These are phyloP conservation scores for Euplexia lucipara DNA, from an alignment of 2,888 invertebrate species.

Conservation along the genomic window DNA sequence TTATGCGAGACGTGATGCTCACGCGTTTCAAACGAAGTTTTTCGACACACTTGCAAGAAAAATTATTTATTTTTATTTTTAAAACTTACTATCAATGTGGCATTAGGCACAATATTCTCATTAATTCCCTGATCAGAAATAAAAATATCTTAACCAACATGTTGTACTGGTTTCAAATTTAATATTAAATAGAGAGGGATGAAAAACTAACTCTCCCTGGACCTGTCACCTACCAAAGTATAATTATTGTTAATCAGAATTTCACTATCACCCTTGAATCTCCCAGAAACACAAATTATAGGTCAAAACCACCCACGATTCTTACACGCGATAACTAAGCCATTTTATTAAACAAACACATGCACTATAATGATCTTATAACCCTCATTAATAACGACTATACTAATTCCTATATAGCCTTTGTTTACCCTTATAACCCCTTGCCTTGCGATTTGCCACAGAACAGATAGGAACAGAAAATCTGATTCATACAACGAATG, in stretches of 20 bases:
- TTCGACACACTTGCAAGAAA: not conserved
- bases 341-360: conserved; percentile 52
- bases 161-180: no score
- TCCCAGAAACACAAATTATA: conserved; percentile 14
- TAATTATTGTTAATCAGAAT: conserved; percentile 20
- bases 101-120: no score
- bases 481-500: not conserved
- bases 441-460: conserved; percentile 31
- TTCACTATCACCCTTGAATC: conserved; percentile 32
- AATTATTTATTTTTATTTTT: no score
- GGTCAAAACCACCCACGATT: conserved; percentile 44
- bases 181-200: no score
- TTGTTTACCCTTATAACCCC: conserved; percentile 61
- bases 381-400: conserved; percentile 55
- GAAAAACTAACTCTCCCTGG: no score
- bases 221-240: not conserved
- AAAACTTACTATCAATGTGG: no score
- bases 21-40: no score
- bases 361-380: conserved; percentile 48
- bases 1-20: not conserved
- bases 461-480: not conserved
- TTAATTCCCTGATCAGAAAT: no score
- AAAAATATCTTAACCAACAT: no score
- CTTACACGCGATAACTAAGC: conserved; percentile 46
- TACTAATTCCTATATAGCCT: conserved; percentile 62